Percentiles rank a stretch among this genome's conserved stretches.
Evolutionary conservation across 1,140 invertebrate genomes (phyloP).

Genomic region (Aleiodes sp.): DNA sequence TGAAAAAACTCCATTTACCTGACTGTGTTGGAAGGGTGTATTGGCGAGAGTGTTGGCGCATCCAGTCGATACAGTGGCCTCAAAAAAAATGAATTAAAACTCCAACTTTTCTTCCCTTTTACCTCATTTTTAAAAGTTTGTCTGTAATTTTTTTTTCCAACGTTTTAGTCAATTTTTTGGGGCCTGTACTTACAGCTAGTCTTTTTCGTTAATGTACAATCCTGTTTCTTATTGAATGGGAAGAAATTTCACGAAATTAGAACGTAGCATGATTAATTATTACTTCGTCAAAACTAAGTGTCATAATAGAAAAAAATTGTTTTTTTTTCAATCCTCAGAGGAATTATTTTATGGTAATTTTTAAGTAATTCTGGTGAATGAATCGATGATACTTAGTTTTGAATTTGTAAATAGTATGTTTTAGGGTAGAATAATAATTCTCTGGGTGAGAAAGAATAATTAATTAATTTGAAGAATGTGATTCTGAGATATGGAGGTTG

Average conservation of each 20-base stretch:
- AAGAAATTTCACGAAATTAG: background rate
- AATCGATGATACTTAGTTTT: background rate
- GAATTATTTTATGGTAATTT: background rate
- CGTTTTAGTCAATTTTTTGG: conserved; percentile 14
- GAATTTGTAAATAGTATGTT: conserved; percentile 7
- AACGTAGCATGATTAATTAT: background rate
- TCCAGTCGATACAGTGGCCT: conserved; percentile 16
- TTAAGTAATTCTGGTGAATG: background rate
- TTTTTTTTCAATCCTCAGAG: background rate
- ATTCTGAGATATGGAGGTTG: background rate
- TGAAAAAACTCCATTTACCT: conserved; percentile 27
- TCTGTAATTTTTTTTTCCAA: conserved; percentile 1
- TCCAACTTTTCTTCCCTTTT: too few relatives aligned
- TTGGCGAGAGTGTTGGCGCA: conserved; percentile 4
- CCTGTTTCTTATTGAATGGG: conserved; percentile 10
- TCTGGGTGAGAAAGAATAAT: too few relatives aligned
- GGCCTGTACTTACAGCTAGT: conserved; percentile 39
- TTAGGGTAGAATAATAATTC: too few relatives aligned
- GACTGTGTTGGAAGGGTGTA: conserved; percentile 21
- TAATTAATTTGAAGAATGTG: conserved; percentile 9
- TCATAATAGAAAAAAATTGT: background rate
- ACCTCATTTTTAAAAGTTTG: conserved; percentile 1
- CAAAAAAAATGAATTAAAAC: background rate
- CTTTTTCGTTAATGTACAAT: conserved; percentile 29
- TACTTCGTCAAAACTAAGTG: background rate